Evolutionary conservation across 2,888 invertebrate genomes (phyloP), one percentile per base, ranked within the genome.

Genomic region (Sepiola atlantica): DNA sequence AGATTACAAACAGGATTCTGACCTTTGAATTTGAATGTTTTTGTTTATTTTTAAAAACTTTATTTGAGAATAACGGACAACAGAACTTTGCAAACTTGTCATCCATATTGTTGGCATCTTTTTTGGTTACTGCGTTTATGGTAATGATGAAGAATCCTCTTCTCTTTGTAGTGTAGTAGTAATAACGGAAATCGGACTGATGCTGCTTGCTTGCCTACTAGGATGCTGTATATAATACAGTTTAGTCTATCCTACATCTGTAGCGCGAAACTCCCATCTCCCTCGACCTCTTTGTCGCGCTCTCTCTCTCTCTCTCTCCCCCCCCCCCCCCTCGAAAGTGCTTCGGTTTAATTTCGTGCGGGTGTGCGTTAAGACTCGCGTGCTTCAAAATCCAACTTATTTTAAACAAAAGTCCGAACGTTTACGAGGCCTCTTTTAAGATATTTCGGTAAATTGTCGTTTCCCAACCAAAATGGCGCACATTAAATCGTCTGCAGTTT

Each of bases 171-270:
- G n/a, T 32, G 18, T 77, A 77, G 77, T 77, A 77, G 77, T 32
- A 77, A 77, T n/a, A 77, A 77, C 77, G 77, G 77, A 77, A 77
- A 77, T 77, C 77, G 32, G 77, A 77, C 77, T 77, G 77, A 77
- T 77, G 77, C 77, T 77, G 77, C 77, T 77, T 14, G 18, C n/a
- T 77, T 77, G 45, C 45, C 90, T 32, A 28, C 90, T 24, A 32
- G 92, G 92, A 92, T 92, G 92, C 55, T 92, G 92, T 92, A 92
- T n/a, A 32, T 45, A 91, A 35, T 77, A 77, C 77, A 77, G 24
- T 77, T 35, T 24, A 91, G 91, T 55, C 92, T 92, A 54, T 92
- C 92, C 92, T 92, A 54, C 92, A 92, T 92, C 92, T 92, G 14
- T 92, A 55, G 92, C 55, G 77, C 77, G n/a, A n/a, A 77, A n/a